Evolutionary conservation across 2,113 vertebrate genomes (phyloP).

Genomic region (Melierax canorus): DNA sequence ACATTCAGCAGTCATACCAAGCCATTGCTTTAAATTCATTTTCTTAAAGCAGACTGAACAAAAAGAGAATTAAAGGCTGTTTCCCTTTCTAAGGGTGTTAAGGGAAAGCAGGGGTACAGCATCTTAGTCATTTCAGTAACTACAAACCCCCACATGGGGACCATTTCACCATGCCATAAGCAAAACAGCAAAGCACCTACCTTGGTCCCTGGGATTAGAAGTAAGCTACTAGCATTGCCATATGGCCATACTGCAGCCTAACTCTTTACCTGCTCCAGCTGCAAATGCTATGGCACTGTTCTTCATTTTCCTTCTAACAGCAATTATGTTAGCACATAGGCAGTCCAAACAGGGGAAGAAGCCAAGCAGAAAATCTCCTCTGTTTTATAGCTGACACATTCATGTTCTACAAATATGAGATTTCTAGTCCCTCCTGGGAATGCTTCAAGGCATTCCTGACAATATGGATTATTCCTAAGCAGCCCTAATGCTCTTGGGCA

Average conservation of each 20-base stretch:
- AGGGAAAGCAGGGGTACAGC: not conserved
- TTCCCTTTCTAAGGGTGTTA: not conserved
- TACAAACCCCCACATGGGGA: not conserved
- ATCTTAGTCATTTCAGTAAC: not conserved
- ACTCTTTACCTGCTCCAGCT: not conserved
- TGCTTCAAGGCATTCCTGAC: conserved; percentile 1
- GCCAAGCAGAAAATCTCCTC: not conserved
- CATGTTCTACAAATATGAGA: not conserved
- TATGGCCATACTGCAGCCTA: not conserved
- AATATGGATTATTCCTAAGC: not conserved
- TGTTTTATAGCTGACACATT: conserved; percentile 5
- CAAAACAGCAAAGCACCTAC: not conserved
- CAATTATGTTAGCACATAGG: not conserved
- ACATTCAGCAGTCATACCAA: not conserved
- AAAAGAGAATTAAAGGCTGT: not conserved
- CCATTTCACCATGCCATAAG: not conserved
- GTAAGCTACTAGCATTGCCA: not conserved
- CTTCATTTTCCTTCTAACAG: not conserved
- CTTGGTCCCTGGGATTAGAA: not conserved
- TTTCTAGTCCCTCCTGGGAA: not conserved
- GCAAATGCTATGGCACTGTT: not conserved
- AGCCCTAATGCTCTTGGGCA: not conserved
- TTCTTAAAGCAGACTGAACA: not conserved
- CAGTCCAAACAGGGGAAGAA: not conserved
- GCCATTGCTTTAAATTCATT: not conserved